Conservation (phyloP, 2,113 vertebrate genomes). For the Bostrychus sinensis region DNA sequence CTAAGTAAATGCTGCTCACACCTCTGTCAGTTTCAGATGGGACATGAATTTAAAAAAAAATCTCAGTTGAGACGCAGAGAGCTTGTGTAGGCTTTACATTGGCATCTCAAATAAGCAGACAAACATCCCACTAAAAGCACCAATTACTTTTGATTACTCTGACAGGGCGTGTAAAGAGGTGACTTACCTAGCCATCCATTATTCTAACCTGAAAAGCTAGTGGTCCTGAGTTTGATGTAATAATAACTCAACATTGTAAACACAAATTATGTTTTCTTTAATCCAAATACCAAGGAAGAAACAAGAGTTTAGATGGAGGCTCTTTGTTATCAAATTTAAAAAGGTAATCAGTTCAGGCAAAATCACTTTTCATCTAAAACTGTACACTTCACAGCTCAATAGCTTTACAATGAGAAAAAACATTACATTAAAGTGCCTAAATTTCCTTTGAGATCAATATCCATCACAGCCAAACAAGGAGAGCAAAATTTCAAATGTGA, state of each 20-base stretch:
- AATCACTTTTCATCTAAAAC: too few relatives aligned
- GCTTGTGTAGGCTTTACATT: background rate
- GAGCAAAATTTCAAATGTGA: too few relatives aligned
- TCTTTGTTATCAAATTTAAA: too few relatives aligned
- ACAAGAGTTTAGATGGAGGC: too few relatives aligned
- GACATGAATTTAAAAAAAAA: slow-evolving; percentile 39
- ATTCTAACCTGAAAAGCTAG: slow-evolving; percentile 18
- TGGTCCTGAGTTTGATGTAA: background rate
- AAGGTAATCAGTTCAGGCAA: too few relatives aligned
- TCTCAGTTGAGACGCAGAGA: slow-evolving; percentile 13
- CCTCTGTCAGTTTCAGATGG: background rate
- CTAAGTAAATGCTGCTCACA: slow-evolving; percentile 31
- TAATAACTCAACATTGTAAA: background rate
- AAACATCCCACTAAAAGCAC: slow-evolving; percentile 30
- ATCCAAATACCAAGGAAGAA: too few relatives aligned
- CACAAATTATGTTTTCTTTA: too few relatives aligned
- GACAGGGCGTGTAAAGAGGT: slow-evolving; percentile 15
- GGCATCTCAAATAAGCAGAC: slow-evolving; percentile 31
- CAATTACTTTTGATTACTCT: slow-evolving; percentile 53
- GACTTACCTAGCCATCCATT: slow-evolving; percentile 28
- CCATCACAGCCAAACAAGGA: too few relatives aligned
- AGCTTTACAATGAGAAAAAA: too few relatives aligned
- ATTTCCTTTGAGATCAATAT: too few relatives aligned
- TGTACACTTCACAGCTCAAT: too few relatives aligned
- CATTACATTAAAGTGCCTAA: too few relatives aligned